phyloP scores from a whole-genome alignment of 35 echinoderm and acorn worm species.

The Stichopus chloronotus region DNA sequence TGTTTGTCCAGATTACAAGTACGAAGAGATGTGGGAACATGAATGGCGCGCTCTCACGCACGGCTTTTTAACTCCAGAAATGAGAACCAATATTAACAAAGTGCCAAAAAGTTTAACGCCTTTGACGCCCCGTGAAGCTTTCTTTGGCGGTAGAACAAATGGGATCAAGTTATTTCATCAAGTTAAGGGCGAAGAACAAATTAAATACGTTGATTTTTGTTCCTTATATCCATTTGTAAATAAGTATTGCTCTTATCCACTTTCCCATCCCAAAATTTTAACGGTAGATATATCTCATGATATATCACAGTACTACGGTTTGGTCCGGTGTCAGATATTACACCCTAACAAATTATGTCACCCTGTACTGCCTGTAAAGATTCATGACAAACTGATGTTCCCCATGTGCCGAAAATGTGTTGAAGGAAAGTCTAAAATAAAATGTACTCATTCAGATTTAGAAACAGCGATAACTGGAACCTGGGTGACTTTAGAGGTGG shows the following conservation, averaged over 20 bases:
- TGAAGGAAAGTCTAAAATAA: slow-evolving; percentile 10
- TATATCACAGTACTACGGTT: slow-evolving; percentile 63
- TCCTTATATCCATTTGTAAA: slow-evolving; percentile 55
- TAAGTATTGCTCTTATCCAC: slow-evolving; percentile 50
- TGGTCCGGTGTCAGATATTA: slow-evolving; percentile 60
- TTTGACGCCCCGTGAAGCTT: slow-evolving; percentile 30
- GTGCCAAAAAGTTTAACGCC: slow-evolving; percentile 25
- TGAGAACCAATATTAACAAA: not conserved
- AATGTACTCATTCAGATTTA: slow-evolving; percentile 51
- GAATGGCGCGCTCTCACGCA: slow-evolving; percentile 17
- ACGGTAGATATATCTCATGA: slow-evolving; percentile 61
- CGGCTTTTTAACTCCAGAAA: not conserved
- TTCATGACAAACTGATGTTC: too few species aligned
- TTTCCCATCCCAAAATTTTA: slow-evolving; percentile 55
- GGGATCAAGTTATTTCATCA: slow-evolving; percentile 47
- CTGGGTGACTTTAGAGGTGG: too few species aligned
- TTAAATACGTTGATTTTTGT: slow-evolving; percentile 53
- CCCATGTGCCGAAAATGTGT: slow-evolving; percentile 69
- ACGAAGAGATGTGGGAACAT: slow-evolving; percentile 47
- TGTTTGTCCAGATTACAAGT: slow-evolving; percentile 9
- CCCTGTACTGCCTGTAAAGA: too few species aligned
- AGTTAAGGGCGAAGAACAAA: too few species aligned
- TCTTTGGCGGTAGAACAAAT: slow-evolving; percentile 58
- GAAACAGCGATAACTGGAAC: too few species aligned
- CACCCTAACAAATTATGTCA: slow-evolving; percentile 47